A percentile compares a stretch with the other conserved stretches of the same genome.
Evolutionary conservation across 1,140 invertebrate species (phyloP).

Genomic region (Brachionus paranguensis): DNA sequence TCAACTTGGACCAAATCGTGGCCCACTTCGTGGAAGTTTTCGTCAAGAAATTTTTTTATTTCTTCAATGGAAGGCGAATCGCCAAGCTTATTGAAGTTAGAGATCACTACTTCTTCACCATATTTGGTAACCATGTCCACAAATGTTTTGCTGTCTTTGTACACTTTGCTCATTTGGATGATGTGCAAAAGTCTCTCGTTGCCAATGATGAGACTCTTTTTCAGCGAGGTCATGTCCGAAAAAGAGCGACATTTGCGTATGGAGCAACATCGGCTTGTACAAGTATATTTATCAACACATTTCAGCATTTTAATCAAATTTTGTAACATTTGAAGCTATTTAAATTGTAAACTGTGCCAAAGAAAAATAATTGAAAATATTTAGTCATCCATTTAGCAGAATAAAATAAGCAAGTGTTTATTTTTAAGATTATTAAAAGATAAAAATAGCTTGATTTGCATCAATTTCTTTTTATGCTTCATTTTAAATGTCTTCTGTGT

Average conservation of each 20-base stretch:
- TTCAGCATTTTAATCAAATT: not conserved
- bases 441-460: too few species aligned
- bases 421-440: too few species aligned
- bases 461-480: too few species aligned
- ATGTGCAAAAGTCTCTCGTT: conserved; percentile 24
- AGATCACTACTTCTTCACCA: not conserved
- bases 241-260: conserved; percentile 14
- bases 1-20: conserved; percentile 3
- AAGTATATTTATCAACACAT: not conserved
- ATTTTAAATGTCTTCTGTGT: too few species aligned
- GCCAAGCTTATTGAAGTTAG: not conserved
- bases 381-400: too few species aligned
- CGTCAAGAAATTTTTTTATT: conserved; percentile 13
- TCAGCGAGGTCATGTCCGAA: not conserved
- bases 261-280: not conserved
- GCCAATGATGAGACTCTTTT: not conserved
- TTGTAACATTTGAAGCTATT: not conserved
- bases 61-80: not conserved
- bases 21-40: conserved; percentile 12
- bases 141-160: conserved; percentile 40
- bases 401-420: too few species aligned
- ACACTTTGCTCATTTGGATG: conserved; percentile 39
- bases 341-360: not conserved
- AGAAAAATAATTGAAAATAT: too few species aligned
- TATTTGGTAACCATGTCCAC: conserved; percentile 31